phyloP scores from a whole-genome alignment of 1,140 invertebrate genomes.

The Drosophila kepulauana region DNA sequence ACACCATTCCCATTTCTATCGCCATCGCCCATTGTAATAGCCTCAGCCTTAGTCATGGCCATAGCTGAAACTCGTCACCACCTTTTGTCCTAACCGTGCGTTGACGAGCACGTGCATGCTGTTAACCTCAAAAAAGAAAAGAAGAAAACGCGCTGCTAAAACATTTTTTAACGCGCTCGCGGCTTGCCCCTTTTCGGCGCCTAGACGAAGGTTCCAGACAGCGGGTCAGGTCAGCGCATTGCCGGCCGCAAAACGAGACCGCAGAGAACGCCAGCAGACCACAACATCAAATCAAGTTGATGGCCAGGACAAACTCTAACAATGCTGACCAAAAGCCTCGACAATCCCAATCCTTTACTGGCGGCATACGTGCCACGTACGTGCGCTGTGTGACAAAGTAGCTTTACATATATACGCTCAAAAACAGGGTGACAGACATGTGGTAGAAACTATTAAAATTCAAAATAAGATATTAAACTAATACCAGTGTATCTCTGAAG shows the following conservation, averaged over 20 bases:
- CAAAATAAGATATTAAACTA: no score
- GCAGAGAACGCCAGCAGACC: slow-evolving; percentile 53
- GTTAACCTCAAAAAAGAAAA: slow-evolving; percentile 64
- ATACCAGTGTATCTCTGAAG: no score
- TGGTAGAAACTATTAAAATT: no score
- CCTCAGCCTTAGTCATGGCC: slow-evolving; percentile 42
- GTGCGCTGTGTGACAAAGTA: slow-evolving; percentile 75
- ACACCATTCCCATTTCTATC: slow-evolving; percentile 17
- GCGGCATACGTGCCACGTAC: slow-evolving; percentile 69
- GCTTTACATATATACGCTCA: slow-evolving; percentile 25
- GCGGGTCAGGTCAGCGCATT: slow-evolving; percentile 54
- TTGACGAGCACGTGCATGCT: slow-evolving; percentile 67
- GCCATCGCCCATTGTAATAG: slow-evolving; percentile 42
- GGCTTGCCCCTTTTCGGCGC: background rate
- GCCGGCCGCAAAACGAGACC: slow-evolving; percentile 61
- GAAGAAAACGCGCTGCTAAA: slow-evolving; percentile 61
- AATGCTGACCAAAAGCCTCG: slow-evolving; percentile 57
- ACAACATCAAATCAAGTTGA: slow-evolving; percentile 75
- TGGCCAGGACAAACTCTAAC: slow-evolving; percentile 48
- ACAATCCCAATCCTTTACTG: slow-evolving; percentile 64
- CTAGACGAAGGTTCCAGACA: slow-evolving; percentile 56
- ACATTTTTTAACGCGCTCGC: slow-evolving; percentile 70
- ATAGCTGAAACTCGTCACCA: slow-evolving; percentile 43
- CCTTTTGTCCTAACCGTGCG: slow-evolving; percentile 47
- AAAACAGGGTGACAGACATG: slow-evolving; percentile 24